phyloP scores from a whole-genome alignment of 2,113 vertebrate species.

The Epinephelus fuscoguttatus region DNA sequence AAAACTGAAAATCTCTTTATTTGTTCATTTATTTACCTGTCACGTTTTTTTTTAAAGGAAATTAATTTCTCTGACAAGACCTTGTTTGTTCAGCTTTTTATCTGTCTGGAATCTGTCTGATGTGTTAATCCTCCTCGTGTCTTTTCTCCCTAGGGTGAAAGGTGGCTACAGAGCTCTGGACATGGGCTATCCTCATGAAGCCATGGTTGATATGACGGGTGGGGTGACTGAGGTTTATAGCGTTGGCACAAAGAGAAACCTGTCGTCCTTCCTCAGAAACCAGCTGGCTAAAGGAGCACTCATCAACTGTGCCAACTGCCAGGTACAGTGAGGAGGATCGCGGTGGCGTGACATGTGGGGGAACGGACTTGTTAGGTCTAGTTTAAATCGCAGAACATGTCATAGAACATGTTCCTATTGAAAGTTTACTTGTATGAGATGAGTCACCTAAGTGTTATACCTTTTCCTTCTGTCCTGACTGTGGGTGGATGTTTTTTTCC shows the following conservation, averaged over 20 bases:
- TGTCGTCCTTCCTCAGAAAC: constrained; percentile 61
- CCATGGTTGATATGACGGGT: constrained; percentile 86
- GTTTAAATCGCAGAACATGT: not conserved
- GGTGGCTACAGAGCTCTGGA: constrained; percentile 85
- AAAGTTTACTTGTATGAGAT: not conserved
- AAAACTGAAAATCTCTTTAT: not conserved
- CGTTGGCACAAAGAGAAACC: constrained; percentile 48
- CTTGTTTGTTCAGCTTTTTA: not conserved
- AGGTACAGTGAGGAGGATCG: constrained; percentile 56
- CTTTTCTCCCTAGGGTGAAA: constrained; percentile 76
- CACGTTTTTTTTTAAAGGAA: not conserved
- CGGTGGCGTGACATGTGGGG: not conserved
- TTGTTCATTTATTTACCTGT: not conserved
- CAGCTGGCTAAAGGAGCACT: constrained; percentile 82
- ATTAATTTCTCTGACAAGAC: not conserved
- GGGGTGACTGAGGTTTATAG: constrained; percentile 79
- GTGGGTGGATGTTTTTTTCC: constrained; percentile 9
- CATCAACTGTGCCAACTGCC: constrained; percentile 84
- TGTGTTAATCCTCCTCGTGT: not conserved
- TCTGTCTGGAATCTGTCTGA: not conserved
- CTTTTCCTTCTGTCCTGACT: not conserved
- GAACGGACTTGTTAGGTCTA: not conserved
- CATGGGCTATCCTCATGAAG: constrained; percentile 86
- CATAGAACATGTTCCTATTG: not conserved
- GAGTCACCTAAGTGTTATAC: constrained; percentile 2